A percentile compares a stretch with the other conserved stretches of the same genome.
phyloP scores from a whole-genome alignment of 1,140 invertebrate species.

The Neodiprion fabricii region DNA sequence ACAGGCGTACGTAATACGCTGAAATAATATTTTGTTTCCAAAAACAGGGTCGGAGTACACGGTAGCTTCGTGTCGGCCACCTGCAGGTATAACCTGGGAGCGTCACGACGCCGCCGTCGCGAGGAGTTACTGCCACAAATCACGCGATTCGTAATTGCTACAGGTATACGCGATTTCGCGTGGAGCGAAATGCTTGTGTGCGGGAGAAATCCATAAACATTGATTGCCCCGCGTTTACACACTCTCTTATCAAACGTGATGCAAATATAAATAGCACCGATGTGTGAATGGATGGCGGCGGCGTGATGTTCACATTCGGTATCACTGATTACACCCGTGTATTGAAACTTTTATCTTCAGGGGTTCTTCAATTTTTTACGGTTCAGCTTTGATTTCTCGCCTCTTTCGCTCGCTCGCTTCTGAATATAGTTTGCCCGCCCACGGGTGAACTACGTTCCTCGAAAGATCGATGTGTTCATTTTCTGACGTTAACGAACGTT shows the following conservation, averaged over 20 bases:
- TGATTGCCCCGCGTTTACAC: conserved; percentile 43
- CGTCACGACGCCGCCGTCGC: conserved; percentile 51
- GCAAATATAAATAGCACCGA: not conserved
- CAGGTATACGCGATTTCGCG: conserved; percentile 48
- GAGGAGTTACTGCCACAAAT: conserved; percentile 52
- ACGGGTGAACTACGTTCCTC: too few species aligned
- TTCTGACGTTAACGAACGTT: too few species aligned
- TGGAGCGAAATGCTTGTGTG: conserved; percentile 19
- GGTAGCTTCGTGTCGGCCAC: conserved; percentile 46
- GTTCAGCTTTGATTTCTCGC: too few species aligned
- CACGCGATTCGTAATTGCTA: conserved; percentile 58
- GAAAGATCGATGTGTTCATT: too few species aligned
- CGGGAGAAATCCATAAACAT: conserved; percentile 53
- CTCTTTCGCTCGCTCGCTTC: too few species aligned
- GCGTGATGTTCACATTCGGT: too few species aligned
- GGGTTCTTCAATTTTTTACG: too few species aligned
- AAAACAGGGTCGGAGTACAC: conserved; percentile 26
- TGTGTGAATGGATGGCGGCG: too few species aligned
- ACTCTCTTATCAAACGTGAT: conserved; percentile 12
- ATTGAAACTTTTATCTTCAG: too few species aligned
- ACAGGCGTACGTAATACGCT: too few species aligned
- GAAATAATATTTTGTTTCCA: conserved; percentile 39
- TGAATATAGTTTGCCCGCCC: too few species aligned
- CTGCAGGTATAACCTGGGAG: conserved; percentile 46
- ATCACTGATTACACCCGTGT: too few species aligned